Evolutionary conservation across 64 coral and sea anemone species (phyloP).

Genomic region (Porites lutea): DNA sequence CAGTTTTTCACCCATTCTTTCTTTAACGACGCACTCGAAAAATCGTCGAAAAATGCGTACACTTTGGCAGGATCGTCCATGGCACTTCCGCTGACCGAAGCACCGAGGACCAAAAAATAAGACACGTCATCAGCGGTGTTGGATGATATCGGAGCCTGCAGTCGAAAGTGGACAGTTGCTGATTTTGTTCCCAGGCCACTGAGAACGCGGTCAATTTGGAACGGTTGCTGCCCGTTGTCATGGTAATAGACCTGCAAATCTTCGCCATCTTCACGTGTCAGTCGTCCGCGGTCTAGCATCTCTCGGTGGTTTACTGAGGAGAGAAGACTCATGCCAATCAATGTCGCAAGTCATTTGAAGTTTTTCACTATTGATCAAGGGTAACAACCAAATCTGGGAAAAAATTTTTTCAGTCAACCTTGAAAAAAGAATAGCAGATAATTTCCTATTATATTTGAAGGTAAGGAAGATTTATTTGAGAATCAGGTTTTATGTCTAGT

Average conservation of each 20-base stretch:
- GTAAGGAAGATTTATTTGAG: too few species aligned
- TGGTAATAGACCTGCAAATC: constrained; percentile 12
- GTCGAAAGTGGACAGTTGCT: constrained; percentile 35
- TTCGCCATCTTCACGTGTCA: neutral
- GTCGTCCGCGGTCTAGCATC: neutral
- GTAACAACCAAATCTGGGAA: too few species aligned
- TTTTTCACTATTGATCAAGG: neutral
- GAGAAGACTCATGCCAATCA: neutral
- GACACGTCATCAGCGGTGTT: neutral
- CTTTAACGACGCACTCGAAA: constrained; percentile 23
- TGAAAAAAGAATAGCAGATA: too few species aligned
- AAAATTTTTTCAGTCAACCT: too few species aligned
- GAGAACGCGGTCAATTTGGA: constrained; percentile 44
- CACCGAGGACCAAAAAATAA: constrained; percentile 53
- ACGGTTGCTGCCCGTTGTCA: neutral
- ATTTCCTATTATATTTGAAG: too few species aligned
- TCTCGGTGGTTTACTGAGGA: constrained; percentile 5
- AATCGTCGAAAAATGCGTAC: constrained; percentile 59
- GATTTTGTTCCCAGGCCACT: constrained; percentile 27
- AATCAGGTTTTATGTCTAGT: too few species aligned
- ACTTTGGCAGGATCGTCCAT: constrained; percentile 48
- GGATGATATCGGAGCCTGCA: constrained; percentile 29
- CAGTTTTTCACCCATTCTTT: constrained; percentile 42
- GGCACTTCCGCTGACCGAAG: constrained; percentile 12
- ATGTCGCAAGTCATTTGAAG: too few species aligned